These are phyloP conservation scores for Hydrocynus forskahlii DNA, from an alignment of 2,797 vertebrate species.

Conservation along the genomic window DNA sequence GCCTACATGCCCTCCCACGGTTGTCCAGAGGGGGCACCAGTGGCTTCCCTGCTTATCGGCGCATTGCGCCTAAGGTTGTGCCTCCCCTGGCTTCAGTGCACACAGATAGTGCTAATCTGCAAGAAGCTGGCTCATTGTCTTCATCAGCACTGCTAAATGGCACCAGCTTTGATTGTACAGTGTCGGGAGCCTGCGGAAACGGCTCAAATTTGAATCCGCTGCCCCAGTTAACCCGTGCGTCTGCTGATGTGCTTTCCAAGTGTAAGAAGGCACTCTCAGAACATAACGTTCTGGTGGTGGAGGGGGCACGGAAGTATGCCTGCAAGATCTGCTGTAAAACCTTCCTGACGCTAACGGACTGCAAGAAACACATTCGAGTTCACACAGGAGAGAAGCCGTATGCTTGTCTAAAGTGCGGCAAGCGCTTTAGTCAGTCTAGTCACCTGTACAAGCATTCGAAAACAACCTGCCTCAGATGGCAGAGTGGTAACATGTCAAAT, in stretches of 20 bases:
- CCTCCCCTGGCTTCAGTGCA: slow-evolving; percentile 78
- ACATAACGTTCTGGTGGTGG: slow-evolving; percentile 97
- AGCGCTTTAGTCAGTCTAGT: slow-evolving; percentile 97
- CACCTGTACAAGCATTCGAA: slow-evolving; percentile 98
- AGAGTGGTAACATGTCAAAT: slow-evolving; percentile 91
- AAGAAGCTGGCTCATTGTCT: slow-evolving; percentile 82
- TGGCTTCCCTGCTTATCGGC: slow-evolving; percentile 88
- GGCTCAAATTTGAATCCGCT: slow-evolving; percentile 66
- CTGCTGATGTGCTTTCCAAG: slow-evolving; percentile 95
- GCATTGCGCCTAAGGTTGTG: slow-evolving; percentile 94
- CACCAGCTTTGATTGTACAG: slow-evolving; percentile 67
- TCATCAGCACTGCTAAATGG: slow-evolving; percentile 83
- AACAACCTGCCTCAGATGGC: slow-evolving; percentile 97
- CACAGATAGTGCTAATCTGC: slow-evolving; percentile 76
- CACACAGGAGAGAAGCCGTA: too few relatives aligned
- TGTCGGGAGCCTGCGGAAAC: slow-evolving; percentile 11
- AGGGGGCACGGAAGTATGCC: slow-evolving; percentile 95
- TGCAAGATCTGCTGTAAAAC: slow-evolving; percentile 99
- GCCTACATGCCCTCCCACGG: slow-evolving; percentile 87
- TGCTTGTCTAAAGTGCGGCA: slow-evolving; percentile 96
- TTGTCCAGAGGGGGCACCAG: slow-evolving; percentile 79
- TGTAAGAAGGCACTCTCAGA: slow-evolving; percentile 98
- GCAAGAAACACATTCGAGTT: slow-evolving; percentile 98
- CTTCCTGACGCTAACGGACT: slow-evolving; percentile 96
- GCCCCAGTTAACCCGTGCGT: slow-evolving; percentile 91